Evolutionary conservation across 2,797 vertebrate species (phyloP).

Genomic region (Neomorphus geoffroyi): DNA sequence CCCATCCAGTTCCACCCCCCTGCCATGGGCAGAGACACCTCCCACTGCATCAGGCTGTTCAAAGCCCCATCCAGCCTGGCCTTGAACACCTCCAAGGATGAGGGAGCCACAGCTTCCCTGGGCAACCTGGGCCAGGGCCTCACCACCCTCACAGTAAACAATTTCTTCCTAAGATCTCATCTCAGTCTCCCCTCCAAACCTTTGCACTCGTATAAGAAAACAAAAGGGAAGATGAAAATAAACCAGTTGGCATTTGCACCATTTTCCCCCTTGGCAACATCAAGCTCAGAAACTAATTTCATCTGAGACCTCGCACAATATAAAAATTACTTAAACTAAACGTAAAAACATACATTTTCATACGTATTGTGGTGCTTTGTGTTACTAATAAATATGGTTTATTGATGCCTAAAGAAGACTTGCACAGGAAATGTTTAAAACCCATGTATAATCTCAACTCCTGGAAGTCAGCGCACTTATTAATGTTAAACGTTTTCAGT

Average conservation of each 20-base stretch:
- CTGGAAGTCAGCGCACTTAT: background rate
- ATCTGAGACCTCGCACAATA: background rate
- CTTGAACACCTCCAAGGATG: too few relatives aligned
- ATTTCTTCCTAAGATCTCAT: too few relatives aligned
- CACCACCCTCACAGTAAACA: too few relatives aligned
- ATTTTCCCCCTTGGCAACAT: background rate
- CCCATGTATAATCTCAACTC: background rate
- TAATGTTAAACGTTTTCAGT: background rate
- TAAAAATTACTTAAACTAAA: background rate
- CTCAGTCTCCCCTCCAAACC: too few relatives aligned
- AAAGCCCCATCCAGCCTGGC: too few relatives aligned
- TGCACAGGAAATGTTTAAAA: background rate
- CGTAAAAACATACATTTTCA: background rate
- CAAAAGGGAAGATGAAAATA: background rate
- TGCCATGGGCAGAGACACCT: too few relatives aligned
- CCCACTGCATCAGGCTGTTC: too few relatives aligned
- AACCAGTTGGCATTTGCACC: background rate
- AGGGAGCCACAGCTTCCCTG: too few relatives aligned
- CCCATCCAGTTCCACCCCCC: too few relatives aligned
- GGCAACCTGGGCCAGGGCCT: too few relatives aligned
- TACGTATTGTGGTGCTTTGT: background rate
- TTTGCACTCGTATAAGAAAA: background rate
- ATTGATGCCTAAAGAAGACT: background rate
- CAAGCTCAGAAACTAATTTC: background rate
- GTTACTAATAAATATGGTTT: background rate